Conservation (phyloP, 1,140 invertebrate genomes). For the Penaeus japonicus region DNA sequence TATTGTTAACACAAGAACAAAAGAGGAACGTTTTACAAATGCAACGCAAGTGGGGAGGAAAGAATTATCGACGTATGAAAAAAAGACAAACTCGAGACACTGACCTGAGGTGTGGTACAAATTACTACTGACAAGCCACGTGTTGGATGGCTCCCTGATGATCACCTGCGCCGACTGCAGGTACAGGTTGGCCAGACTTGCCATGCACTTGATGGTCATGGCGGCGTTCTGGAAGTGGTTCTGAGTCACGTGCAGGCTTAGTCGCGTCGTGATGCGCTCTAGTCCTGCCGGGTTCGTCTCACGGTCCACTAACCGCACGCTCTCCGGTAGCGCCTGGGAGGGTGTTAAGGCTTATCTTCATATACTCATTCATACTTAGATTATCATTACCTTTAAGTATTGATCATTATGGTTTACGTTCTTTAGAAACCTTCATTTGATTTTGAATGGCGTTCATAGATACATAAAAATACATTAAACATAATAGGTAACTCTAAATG, state of each 20-base stretch:
- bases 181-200: conserved; percentile 45
- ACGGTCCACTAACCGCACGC: background rate
- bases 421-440: too few species aligned
- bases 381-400: too few species aligned
- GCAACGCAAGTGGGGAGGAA: too few species aligned
- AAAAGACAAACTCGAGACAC: background rate
- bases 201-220: conserved; percentile 44
- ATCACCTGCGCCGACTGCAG: conserved; percentile 22
- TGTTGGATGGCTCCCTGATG: conserved; percentile 47
- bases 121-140: conserved; percentile 47
- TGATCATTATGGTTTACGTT: too few species aligned
- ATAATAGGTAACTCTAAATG: too few species aligned
- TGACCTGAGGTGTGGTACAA: conserved; percentile 54
- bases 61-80: too few species aligned
- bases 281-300: conserved; percentile 44
- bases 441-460: too few species aligned
- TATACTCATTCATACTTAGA: background rate
- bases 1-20: too few species aligned
- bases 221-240: conserved; percentile 30
- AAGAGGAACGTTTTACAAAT: too few species aligned
- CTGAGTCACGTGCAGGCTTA: conserved; percentile 19
- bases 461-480: too few species aligned
- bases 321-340: background rate
- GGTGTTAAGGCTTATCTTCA: background rate
- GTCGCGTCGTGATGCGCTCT: background rate